Evolutionary conservation across 2,888 invertebrate species (phyloP).

Genomic region (Acanthopleura granulata): DNA sequence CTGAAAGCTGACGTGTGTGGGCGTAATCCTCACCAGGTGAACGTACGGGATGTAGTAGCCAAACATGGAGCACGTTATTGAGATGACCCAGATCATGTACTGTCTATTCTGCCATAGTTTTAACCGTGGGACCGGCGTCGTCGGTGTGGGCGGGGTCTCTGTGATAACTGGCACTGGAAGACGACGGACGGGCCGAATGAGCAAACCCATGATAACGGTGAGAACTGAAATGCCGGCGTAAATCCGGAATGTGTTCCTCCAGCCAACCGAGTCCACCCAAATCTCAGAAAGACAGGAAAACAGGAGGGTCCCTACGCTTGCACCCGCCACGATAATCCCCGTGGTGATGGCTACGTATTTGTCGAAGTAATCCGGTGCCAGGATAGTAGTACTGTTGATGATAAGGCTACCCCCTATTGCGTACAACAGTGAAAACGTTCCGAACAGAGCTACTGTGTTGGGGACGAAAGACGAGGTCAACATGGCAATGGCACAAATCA

Average conservation of each 20-base stretch:
- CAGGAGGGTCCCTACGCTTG: constrained; percentile 33
- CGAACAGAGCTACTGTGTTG: constrained; percentile 27
- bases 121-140: constrained; percentile 26
- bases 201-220: neutral
- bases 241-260: constrained; percentile 26
- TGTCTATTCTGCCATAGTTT: constrained; percentile 57
- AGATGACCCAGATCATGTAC: constrained; percentile 51
- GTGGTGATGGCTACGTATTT: constrained; percentile 35
- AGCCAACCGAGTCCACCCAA: constrained; percentile 25
- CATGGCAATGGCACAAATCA: constrained; percentile 32
- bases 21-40: constrained; percentile 50
- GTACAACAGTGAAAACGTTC: constrained; percentile 34
- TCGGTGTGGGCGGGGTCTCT: neutral
- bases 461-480: constrained; percentile 31
- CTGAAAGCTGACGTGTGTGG: neutral
- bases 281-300: constrained; percentile 26
- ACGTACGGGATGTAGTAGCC: constrained; percentile 60
- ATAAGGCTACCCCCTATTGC: constrained; percentile 33
- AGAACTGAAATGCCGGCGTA: constrained; percentile 9
- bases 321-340: constrained; percentile 33
- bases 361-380: constrained; percentile 35
- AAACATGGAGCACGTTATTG: constrained; percentile 56
- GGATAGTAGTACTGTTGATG: constrained; percentile 34
- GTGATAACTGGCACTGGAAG: neutral
- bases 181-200: neutral